These are phyloP conservation scores for Pyrocephalus nanus DNA, from an alignment of 2,797 vertebrate genomes.

Conservation along the genomic window DNA sequence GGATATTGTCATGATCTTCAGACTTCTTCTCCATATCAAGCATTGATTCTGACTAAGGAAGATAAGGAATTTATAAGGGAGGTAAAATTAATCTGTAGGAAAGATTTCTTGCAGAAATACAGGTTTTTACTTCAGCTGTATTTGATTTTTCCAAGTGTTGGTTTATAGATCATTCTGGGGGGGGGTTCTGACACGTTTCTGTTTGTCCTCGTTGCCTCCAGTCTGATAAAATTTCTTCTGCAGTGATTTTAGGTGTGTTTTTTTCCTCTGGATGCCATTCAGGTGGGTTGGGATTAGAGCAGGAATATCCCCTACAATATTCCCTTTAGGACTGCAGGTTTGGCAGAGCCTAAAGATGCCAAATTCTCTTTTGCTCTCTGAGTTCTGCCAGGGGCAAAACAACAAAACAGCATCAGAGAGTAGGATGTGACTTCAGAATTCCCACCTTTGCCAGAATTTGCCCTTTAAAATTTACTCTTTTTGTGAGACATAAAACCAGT, in stretches of 20 bases:
- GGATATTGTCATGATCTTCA: background rate
- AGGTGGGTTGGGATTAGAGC: conserved; percentile 1
- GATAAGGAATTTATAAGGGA: background rate
- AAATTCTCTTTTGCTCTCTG: background rate
- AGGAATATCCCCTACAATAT: background rate
- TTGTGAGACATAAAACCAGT: background rate
- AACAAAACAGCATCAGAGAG: background rate
- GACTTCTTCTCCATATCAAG: background rate
- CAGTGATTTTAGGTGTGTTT: background rate
- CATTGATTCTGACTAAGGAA: background rate
- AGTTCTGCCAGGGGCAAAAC: background rate
- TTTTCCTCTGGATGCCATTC: background rate
- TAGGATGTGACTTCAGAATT: background rate
- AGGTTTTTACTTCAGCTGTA: background rate
- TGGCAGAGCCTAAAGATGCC: background rate
- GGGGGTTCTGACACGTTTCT: background rate
- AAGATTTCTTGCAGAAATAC: background rate
- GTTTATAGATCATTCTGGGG: background rate
- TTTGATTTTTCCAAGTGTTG: background rate
- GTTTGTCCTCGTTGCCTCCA: background rate
- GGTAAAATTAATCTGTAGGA: background rate
- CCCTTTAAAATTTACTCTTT: background rate
- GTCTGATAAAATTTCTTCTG: background rate
- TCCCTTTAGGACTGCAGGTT: background rate
- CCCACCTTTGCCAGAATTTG: background rate